Evolutionary conservation across 1,140 invertebrate species (phyloP), one percentile per base, ranked within the genome.

Genomic region (Monomorium pharaonis): DNA sequence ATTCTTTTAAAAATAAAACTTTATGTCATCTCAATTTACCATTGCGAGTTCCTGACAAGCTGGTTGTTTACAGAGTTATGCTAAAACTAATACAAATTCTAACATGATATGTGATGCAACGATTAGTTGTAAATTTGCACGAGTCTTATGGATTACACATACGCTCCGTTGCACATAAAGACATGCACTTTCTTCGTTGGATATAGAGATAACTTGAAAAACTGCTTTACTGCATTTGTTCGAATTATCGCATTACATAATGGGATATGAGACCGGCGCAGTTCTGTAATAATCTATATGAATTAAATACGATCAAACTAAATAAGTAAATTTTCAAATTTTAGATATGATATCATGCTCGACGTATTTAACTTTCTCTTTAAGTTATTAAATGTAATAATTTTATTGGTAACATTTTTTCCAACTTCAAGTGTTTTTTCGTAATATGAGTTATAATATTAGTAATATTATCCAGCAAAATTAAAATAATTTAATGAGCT

Each of bases 81-180:
- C 24, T 56, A 72, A 74, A 21, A 47, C 24, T 42, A 62, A 21
- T 56, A 69, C 37, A 83, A 30, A 58, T 83, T 74, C 3, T 83
- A 21, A 33, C 37, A 10, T 21, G 14, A 3, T 33, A 44, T 12
- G 37, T 83, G 51, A 83, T n/a, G 51, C 56, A 83, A 83, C 16
- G 10, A 18, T 42, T n/a, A 67, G 3, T 12, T 60, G 33, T 9
- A 67, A 49, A 0, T 42, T 76, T 67, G 18, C 44, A 37, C 16
- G 42, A n/a, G n/a, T 67, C 5, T 67, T 78, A 16, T 24, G 5
- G 1, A 65, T 77, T 77, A 47, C 47, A 10, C 2, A 16, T 51
- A 54, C 14, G 5, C 7, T 27, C 16, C 16, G 44, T 12, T 30
- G 30, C 30, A 47, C 24, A 9, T 18, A 44, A 6, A 72, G 16